Evolutionary conservation across 2,113 vertebrate species (phyloP).

Genomic region (Rhinopomastus cyanomelas): DNA sequence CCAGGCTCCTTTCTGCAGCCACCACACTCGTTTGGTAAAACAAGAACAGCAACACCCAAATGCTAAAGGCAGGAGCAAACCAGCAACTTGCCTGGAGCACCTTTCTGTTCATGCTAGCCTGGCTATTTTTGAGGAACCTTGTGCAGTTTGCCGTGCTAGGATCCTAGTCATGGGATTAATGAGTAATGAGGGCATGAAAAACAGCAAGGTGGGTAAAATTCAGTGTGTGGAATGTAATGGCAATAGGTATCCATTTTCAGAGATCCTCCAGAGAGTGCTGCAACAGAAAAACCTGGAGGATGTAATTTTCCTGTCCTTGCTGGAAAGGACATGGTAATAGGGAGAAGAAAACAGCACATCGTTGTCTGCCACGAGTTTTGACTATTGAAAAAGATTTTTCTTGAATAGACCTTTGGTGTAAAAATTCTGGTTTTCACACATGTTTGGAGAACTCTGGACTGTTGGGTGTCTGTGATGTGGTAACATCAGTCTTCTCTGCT

Average conservation of each 20-base stretch:
- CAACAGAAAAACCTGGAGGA: not conserved
- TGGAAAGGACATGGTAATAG: not conserved
- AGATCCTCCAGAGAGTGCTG: not conserved
- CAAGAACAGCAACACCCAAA: too few species aligned
- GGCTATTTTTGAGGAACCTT: not conserved
- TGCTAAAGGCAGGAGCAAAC: not conserved
- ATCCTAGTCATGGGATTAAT: not conserved
- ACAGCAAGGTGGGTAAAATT: not conserved
- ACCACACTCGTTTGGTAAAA: too few species aligned
- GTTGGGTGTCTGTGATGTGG: not conserved
- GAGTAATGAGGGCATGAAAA: not conserved
- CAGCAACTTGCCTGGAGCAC: not conserved
- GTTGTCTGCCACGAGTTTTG: not conserved
- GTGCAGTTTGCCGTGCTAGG: not conserved
- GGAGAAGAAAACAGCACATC: not conserved
- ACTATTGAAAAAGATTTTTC: not conserved
- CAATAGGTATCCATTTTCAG: not conserved
- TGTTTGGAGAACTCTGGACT: not conserved
- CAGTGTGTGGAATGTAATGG: not conserved
- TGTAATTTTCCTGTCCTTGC: slow-evolving; percentile 38
- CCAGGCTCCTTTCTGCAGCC: too few species aligned
- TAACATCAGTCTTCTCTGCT: not conserved
- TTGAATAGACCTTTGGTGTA: not conserved
- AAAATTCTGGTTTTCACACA: not conserved
- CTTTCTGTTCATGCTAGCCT: not conserved